Percentiles rank a stretch among this genome's conserved stretches.
phyloP scores from a whole-genome alignment of 2,113 vertebrate species.

The Enhydra lutris region DNA sequence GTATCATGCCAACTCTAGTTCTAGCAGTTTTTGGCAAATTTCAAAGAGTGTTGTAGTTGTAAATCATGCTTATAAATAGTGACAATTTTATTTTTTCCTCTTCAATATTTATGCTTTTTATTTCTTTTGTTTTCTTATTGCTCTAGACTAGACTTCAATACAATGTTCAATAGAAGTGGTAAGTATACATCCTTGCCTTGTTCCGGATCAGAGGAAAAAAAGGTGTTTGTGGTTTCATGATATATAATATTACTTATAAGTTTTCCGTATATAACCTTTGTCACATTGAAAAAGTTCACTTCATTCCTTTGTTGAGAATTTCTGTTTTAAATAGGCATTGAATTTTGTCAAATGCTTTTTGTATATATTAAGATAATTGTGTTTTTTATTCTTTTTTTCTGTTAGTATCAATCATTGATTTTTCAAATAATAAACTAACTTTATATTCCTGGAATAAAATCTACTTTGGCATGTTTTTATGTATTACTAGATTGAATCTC shows the following conservation, averaged over 20 bases:
- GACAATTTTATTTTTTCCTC: not conserved
- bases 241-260: not conserved
- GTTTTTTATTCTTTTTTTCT: not conserved
- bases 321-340: not conserved
- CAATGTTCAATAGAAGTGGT: not conserved
- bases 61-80: not conserved
- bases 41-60: not conserved
- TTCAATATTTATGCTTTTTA: not conserved
- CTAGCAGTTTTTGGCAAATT: not conserved
- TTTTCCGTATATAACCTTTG: not conserved
- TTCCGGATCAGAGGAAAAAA: not conserved
- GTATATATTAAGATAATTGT: not conserved
- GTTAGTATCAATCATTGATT: not conserved
- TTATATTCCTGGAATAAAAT: not conserved
- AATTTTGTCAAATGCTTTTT: not conserved
- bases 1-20: not conserved
- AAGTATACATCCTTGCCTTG: not conserved
- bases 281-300: not conserved
- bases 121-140: not conserved
- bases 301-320: not conserved
- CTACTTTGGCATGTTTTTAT: not conserved
- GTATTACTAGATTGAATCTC: not conserved
- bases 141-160: not conserved
- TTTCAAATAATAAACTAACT: slow-evolving; percentile 34
- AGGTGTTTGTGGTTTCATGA: not conserved